A percentile compares a stretch with the other conserved stretches of the same genome.
These are phyloP conservation scores for Bombus consobrinus DNA, from an alignment of 1,140 invertebrate species.

Conservation along the genomic window DNA sequence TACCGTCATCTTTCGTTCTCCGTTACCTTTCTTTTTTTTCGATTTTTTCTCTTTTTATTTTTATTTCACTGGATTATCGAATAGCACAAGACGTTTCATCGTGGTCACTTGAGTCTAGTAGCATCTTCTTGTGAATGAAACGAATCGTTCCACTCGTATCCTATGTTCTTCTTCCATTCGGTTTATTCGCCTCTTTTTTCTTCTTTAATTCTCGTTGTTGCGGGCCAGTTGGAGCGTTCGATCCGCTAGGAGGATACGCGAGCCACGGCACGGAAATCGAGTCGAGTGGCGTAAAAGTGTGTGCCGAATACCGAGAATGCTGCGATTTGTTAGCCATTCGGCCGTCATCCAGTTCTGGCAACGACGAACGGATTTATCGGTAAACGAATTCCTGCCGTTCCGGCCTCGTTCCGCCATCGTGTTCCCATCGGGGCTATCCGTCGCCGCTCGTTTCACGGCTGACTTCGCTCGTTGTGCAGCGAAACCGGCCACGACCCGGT, in stretches of 20 bases:
- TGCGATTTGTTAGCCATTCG: constrained; percentile 33
- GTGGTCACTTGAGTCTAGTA: constrained; percentile 9
- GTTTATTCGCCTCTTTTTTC: background rate
- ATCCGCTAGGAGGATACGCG: constrained; percentile 7
- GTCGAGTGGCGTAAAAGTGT: constrained; percentile 41
- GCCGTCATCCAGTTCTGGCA: constrained; percentile 32
- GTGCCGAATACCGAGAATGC: constrained; percentile 5
- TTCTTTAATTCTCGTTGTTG: background rate
- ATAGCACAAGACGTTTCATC: constrained; percentile 23
- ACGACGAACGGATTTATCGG: constrained; percentile 38
- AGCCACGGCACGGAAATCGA: constrained; percentile 19
- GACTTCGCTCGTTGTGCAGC: constrained; percentile 18
- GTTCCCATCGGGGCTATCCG: background rate
- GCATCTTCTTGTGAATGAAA: constrained; percentile 16
- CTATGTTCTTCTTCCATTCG: background rate
- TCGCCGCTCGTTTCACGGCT: constrained; percentile 36
- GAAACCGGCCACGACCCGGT: constrained; percentile 20
- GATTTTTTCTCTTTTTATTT: constrained; percentile 31
- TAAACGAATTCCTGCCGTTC: constrained; percentile 46
- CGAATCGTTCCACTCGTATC: background rate
- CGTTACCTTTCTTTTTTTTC: background rate
- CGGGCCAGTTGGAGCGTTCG: background rate
- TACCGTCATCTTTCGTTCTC: background rate
- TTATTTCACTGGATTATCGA: constrained; percentile 29
- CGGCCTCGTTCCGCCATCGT: constrained; percentile 17